A percentile compares a stretch with the other conserved stretches of the same genome.
Evolutionary conservation across 2,113 vertebrate genomes (phyloP).

Genomic region (Notarius quadriscutis): DNA sequence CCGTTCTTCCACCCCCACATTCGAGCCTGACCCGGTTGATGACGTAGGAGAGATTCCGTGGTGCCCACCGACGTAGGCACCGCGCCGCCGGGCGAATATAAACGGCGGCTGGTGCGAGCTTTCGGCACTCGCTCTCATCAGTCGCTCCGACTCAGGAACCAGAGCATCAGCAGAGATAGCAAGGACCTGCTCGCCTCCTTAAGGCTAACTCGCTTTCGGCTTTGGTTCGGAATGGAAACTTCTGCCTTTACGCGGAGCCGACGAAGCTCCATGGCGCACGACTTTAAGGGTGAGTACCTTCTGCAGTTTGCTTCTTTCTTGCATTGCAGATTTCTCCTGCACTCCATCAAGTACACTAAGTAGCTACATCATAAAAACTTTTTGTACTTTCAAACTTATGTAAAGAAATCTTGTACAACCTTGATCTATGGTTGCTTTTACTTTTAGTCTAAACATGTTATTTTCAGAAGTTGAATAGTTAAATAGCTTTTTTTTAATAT

Average conservation of each 20-base stretch:
- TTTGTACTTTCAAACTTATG: too few species aligned
- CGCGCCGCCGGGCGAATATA: slow-evolving; percentile 67
- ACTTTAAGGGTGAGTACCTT: slow-evolving; percentile 74
- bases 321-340: not conserved
- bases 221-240: slow-evolving; percentile 81
- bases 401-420: not conserved
- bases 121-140: slow-evolving; percentile 66
- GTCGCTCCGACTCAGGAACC: slow-evolving; percentile 79
- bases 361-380: not conserved
- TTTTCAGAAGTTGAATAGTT: not conserved
- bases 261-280: slow-evolving; percentile 73
- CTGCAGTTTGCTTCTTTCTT: slow-evolving; percentile 12
- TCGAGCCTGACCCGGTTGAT: slow-evolving; percentile 69
- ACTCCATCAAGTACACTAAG: too few species aligned
- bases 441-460: not conserved
- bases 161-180: slow-evolving; percentile 81
- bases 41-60: slow-evolving; percentile 78
- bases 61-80: slow-evolving; percentile 76
- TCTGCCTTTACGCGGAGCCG: slow-evolving; percentile 72
- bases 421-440: not conserved
- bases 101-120: slow-evolving; percentile 57
- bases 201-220: slow-evolving; percentile 81
- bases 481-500: not conserved
- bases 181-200: slow-evolving; percentile 67
- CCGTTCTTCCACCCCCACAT: slow-evolving; percentile 73